These are phyloP conservation scores for Rostratula benghalensis DNA, from an alignment of 2,113 vertebrate species.

Conservation along the genomic window DNA sequence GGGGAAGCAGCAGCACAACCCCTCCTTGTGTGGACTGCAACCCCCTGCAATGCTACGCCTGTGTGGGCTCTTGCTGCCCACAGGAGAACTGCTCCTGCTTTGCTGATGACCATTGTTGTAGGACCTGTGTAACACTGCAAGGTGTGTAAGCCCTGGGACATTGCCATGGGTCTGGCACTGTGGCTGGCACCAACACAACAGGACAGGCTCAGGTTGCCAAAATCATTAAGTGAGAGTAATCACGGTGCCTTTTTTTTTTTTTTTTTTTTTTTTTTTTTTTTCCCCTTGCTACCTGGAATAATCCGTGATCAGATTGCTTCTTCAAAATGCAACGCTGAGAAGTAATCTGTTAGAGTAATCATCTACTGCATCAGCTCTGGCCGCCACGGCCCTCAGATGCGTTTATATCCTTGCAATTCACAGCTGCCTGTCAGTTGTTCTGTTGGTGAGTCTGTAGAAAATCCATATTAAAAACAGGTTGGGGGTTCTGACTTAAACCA, in stretches of 20 bases:
- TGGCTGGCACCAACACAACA: not conserved
- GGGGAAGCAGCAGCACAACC: not conserved
- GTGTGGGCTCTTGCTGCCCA: not conserved
- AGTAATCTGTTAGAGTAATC: not conserved
- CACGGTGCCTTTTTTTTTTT: not conserved
- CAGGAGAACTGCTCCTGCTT: not conserved
- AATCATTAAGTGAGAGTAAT: not conserved
- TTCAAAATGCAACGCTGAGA: not conserved
- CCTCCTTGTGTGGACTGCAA: not conserved
- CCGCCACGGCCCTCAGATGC: not conserved
- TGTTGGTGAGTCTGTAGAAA: conserved; percentile 23
- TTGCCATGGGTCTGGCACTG: fast-evolving
- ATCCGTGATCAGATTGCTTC: not conserved
- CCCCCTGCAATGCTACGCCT: not conserved
- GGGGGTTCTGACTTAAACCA: not conserved
- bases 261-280: not conserved
- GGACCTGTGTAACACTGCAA: not conserved
- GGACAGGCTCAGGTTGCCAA: not conserved
- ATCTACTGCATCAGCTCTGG: not conserved
- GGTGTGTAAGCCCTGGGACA: not conserved
- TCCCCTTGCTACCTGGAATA: not conserved
- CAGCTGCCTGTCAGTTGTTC: not conserved
- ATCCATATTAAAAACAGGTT: not conserved
- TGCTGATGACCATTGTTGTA: not conserved
- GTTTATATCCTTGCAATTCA: conserved; percentile 22